A percentile compares a stretch with the other conserved stretches of the same genome.
These are phyloP conservation scores for Lamprotornis superbus DNA, from an alignment of 2,113 vertebrate genomes.

Conservation along the genomic window DNA sequence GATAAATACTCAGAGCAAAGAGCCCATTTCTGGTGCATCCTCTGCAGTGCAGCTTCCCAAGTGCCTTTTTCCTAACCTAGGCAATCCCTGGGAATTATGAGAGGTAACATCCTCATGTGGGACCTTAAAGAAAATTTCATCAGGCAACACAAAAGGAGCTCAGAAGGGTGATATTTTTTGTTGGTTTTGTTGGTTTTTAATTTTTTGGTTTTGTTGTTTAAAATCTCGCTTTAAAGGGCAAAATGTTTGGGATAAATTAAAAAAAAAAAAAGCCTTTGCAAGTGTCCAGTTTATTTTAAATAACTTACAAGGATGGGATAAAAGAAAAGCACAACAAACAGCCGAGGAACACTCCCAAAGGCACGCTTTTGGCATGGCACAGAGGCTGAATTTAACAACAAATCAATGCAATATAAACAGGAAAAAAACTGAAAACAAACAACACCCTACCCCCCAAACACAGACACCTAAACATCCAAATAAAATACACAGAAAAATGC, in stretches of 20 bases:
- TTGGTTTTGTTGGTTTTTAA: neutral
- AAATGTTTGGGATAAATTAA: neutral
- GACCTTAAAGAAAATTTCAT: neutral
- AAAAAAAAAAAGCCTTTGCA: neutral
- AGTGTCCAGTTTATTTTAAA: constrained; percentile 4
- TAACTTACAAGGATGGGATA: constrained; percentile 1
- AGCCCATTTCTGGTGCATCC: constrained; percentile 20
- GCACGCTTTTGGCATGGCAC: constrained; percentile 53
- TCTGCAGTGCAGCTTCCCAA: neutral
- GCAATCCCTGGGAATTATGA: neutral
- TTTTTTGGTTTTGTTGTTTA: neutral
- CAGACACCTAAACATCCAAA: constrained; percentile 61
- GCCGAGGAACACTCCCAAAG: constrained; percentile 39
- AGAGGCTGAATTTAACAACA: constrained; percentile 60
- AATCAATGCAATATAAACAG: constrained; percentile 62
- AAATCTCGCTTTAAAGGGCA: neutral
- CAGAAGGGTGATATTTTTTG: neutral
- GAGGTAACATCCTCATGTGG: fast-evolving
- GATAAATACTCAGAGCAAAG: constrained; percentile 23
- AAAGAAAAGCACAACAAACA: constrained; percentile 6
- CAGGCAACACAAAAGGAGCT: neutral
- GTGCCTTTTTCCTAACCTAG: neutral
- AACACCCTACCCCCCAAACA: constrained; percentile 41
- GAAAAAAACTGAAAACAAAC: constrained; percentile 49
- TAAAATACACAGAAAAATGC: constrained; percentile 17